Conservation (phyloP, 2,797 vertebrate genomes). For the Acropternis orthonyx region DNA sequence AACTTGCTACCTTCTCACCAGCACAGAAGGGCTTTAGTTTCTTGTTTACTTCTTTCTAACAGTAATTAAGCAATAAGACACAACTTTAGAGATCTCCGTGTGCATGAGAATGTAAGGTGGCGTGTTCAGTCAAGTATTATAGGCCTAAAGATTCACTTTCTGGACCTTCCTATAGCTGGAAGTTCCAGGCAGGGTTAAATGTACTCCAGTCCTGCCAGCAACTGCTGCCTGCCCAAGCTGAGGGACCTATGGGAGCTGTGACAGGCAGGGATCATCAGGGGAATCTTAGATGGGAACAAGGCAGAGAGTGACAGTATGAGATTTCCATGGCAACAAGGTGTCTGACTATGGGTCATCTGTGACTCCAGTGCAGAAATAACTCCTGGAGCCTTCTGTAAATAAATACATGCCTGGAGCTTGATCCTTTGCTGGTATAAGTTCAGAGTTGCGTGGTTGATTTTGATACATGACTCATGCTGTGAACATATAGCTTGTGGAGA, state of each 20-base stretch:
- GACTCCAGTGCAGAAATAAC: conserved; percentile 34
- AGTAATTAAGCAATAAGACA: not conserved
- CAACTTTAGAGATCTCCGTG: not conserved
- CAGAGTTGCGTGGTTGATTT: not conserved
- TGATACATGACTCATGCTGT: conserved; percentile 25
- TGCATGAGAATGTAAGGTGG: not conserved
- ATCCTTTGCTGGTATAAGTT: not conserved
- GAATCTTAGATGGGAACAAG: not conserved
- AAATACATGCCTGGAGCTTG: conserved; percentile 17
- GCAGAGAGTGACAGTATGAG: not conserved
- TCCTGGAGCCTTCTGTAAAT: not conserved
- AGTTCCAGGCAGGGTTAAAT: not conserved
- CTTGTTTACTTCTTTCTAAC: not conserved
- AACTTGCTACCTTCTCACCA: not conserved
- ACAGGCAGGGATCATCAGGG: not conserved
- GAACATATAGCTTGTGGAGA: not conserved
- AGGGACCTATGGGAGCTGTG: not conserved
- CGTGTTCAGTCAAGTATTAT: not conserved
- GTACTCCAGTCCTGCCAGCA: not conserved
- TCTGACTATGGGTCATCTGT: conserved; percentile 2
- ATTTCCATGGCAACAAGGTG: conserved; percentile 46
- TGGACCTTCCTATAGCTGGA: not conserved
- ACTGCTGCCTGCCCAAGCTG: not conserved
- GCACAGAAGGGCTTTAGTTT: not conserved
- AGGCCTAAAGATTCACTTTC: not conserved